phyloP scores from a whole-genome alignment of 2,888 invertebrate species.

The Emmelina monodactyla region DNA sequence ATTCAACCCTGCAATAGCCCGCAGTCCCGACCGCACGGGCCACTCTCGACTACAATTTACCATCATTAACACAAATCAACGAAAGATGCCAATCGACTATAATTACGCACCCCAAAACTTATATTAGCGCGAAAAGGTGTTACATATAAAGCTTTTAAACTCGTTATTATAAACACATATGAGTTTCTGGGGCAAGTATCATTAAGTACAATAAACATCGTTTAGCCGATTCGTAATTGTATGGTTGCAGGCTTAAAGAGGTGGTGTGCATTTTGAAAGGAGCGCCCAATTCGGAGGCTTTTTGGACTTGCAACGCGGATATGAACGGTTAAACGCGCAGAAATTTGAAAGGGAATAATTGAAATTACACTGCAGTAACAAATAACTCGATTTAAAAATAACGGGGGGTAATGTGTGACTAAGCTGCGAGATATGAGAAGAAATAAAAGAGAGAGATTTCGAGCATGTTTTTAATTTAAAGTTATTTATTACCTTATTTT shows the following conservation, averaged over 20 bases:
- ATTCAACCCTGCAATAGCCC: constrained; percentile 28
- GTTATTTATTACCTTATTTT: too few relatives aligned
- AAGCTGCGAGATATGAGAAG: too few relatives aligned
- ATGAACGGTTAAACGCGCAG: too few relatives aligned
- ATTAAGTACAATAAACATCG: constrained; percentile 34
- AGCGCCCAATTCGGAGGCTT: background rate
- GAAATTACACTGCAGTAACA: too few relatives aligned
- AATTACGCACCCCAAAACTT: constrained; percentile 48
- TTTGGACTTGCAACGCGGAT: too few relatives aligned
- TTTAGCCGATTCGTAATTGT: constrained; percentile 29
- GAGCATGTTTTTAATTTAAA: too few relatives aligned
- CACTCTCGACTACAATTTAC: constrained; percentile 43
- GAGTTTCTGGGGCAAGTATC: constrained; percentile 21
- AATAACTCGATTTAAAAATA: too few relatives aligned
- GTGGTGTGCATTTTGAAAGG: background rate
- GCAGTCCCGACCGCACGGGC: constrained; percentile 31
- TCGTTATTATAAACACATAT: constrained; percentile 14
- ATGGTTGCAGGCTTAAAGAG: constrained; percentile 7
- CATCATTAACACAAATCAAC: constrained; percentile 54
- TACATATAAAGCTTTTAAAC: constrained; percentile 30
- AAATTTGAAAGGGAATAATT: too few relatives aligned
- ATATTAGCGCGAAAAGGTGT: constrained; percentile 53
- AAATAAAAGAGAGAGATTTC: too few relatives aligned
- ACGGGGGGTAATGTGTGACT: too few relatives aligned
- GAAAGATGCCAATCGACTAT: constrained; percentile 45